Base-by-base conservation (phyloP, 2,113 vertebrate species). In the Lampris megalopsis region DNA sequence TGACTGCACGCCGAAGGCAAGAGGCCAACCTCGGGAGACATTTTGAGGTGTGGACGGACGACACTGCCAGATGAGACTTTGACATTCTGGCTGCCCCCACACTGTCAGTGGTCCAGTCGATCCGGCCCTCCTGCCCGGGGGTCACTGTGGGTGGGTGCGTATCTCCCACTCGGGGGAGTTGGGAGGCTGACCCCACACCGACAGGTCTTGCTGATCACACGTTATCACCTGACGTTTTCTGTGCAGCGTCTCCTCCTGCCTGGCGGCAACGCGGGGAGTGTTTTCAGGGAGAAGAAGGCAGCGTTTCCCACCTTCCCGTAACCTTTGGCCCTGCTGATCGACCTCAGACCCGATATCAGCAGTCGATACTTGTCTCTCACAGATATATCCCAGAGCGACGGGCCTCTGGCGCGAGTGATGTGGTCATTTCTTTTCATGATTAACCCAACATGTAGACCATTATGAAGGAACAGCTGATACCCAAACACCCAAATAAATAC, bases 161-260 rank as follows among this genome's bases (percentile, higher is more conserved):
- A 63, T 66, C 76, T 80, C 86, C 86, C 82, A 79, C 86, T 24
- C 74, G 80, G 84, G 82, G 59, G 81, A 62, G 69, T 74, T 67
- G 85, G 84, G 77, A 74, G 11, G 73, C 79, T 92, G 92, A 94
- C 92, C 92, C 93, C 92, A 88, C 74, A 67, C 40, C 43, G 77
- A 86, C 84, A 84, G 80, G 87, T 90, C 87, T 86, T 82, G 90
- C 79, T 92, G 90, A 88, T 91, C 87, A 71, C 90, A 91, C 92
- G 92, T 92, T 92, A 91, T 92, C 91, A 79, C 83, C 65, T 91
- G 92, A 93, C 92, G 93, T 94, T 93, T 93, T 70, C 77, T 54
- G 79, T 80, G 85, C 89, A 92, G 90, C 93, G 92, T n/a, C n/a
- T n/a, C 69, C 77, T 90, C 65, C 57, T 80, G 85, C 79, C 59